phyloP scores from a whole-genome alignment of 2,888 invertebrate species.

The Hofmannophila pseudospretella region DNA sequence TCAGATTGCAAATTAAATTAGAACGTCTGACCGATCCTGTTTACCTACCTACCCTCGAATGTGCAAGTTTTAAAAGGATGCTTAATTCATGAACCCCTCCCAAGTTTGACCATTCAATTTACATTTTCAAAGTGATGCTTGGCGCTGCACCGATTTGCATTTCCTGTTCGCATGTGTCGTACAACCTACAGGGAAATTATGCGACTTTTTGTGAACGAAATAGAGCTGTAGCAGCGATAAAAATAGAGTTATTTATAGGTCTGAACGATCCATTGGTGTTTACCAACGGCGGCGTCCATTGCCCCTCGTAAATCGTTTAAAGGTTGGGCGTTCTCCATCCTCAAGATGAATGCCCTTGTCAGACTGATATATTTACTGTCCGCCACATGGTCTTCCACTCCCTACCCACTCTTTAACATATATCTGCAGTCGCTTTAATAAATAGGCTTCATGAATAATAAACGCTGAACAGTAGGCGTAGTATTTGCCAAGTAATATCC shows the following conservation, averaged over 20 bases:
- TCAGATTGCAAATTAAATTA: constrained; percentile 65
- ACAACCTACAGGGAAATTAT: constrained; percentile 38
- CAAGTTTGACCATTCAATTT: constrained; percentile 67
- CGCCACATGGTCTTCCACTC: constrained; percentile 48
- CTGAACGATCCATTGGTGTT: constrained; percentile 44
- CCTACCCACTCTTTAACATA: constrained; percentile 48
- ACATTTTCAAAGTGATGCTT: constrained; percentile 62
- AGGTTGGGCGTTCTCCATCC: constrained; percentile 70
- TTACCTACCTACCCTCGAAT: constrained; percentile 53
- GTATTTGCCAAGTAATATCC: constrained; percentile 19
- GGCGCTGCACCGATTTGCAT: constrained; percentile 55
- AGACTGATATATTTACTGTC: constrained; percentile 71
- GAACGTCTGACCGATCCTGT: constrained; percentile 49
- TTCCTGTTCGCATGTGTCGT: constrained; percentile 47
- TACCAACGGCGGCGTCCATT: constrained; percentile 49
- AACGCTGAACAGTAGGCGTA: constrained; percentile 27
- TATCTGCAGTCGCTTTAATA: constrained; percentile 47
- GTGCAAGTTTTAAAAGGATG: constrained; percentile 61
- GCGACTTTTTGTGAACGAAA: constrained; percentile 25
- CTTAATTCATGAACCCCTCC: constrained; percentile 68
- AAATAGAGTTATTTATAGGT: constrained; percentile 48
- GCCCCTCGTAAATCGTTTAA: constrained; percentile 74
- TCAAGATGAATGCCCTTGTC: constrained; percentile 71
- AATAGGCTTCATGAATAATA: constrained; percentile 42
- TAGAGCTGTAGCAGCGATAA: constrained; percentile 14